Conservation (phyloP, 2,888 invertebrate species). For the Cheilosia impressa region DNA sequence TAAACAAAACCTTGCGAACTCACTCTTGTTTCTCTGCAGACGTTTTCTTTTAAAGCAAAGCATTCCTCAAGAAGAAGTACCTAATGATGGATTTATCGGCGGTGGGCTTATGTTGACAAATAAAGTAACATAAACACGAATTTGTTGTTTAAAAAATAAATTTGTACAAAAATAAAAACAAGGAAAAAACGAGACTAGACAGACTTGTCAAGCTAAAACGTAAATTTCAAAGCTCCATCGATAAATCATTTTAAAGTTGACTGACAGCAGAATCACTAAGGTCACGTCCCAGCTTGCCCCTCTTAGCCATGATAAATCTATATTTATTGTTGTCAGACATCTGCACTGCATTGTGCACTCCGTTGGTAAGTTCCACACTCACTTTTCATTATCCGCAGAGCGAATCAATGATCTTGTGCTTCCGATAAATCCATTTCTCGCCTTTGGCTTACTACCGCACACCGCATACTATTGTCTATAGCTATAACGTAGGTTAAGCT, state of each 20-base stretch:
- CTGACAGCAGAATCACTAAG: background rate
- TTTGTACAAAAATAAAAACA: background rate
- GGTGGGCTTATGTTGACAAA: background rate
- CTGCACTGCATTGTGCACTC: slow-evolving; percentile 18
- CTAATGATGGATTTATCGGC: no score
- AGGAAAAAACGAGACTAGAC: background rate
- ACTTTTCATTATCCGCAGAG: slow-evolving; percentile 36
- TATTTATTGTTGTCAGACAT: slow-evolving; percentile 38
- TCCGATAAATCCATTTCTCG: slow-evolving; percentile 54
- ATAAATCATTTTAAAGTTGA: slow-evolving; percentile 15
- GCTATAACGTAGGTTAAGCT: background rate
- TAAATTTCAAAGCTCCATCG: slow-evolving; percentile 18
- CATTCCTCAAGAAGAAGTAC: background rate
- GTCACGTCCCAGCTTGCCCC: background rate
- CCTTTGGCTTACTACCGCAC: slow-evolving; percentile 36
- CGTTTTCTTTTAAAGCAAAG: slow-evolving; percentile 10
- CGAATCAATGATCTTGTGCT: slow-evolving; percentile 63
- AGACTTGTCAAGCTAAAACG: background rate
- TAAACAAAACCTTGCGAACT: slow-evolving; percentile 5
- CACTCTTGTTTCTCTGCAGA: slow-evolving; percentile 12
- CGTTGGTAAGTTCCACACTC: slow-evolving; percentile 53
- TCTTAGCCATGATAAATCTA: slow-evolving; percentile 38
- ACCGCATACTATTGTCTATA: background rate
- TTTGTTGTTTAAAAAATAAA: slow-evolving; percentile 14
- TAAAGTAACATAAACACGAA: slow-evolving; percentile 18